Conservation (phyloP, 2,797 vertebrate genomes). For the Pteropus rufus region DNA sequence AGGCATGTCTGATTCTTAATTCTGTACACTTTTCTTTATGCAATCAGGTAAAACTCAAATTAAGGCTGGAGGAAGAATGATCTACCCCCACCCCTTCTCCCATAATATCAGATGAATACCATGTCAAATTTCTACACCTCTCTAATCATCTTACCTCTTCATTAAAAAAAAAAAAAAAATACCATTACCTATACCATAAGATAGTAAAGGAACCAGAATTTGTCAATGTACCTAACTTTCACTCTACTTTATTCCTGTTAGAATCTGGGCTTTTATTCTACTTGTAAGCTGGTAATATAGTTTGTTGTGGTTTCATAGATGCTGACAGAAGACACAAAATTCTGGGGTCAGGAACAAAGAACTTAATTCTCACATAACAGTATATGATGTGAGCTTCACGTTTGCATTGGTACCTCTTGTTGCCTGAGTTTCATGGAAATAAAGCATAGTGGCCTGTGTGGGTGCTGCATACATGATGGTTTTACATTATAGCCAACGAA, state of each 20-base stretch:
- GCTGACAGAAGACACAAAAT: background rate
- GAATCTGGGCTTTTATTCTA: background rate
- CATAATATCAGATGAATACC: background rate
- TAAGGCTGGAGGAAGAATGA: background rate
- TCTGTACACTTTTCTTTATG: background rate
- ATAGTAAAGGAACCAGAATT: background rate
- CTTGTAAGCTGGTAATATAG: background rate
- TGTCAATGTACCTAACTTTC: background rate
- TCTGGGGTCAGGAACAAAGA: background rate
- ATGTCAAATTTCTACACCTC: background rate
- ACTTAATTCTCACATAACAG: background rate
- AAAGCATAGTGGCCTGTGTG: background rate
- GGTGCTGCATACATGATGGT: fast-evolving
- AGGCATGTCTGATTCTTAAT: background rate
- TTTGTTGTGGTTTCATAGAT: background rate
- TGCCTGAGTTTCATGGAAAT: background rate
- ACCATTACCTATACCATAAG: background rate
- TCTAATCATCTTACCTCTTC: background rate
- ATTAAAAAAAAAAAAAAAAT: background rate
- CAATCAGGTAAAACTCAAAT: background rate
- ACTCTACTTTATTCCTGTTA: background rate
- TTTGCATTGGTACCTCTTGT: background rate
- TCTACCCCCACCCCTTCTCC: background rate
- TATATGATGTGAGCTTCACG: background rate
- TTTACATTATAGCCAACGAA: background rate